Conservation (phyloP, 2,113 vertebrate species). For the Austrofundulus limnaeus region DNA sequence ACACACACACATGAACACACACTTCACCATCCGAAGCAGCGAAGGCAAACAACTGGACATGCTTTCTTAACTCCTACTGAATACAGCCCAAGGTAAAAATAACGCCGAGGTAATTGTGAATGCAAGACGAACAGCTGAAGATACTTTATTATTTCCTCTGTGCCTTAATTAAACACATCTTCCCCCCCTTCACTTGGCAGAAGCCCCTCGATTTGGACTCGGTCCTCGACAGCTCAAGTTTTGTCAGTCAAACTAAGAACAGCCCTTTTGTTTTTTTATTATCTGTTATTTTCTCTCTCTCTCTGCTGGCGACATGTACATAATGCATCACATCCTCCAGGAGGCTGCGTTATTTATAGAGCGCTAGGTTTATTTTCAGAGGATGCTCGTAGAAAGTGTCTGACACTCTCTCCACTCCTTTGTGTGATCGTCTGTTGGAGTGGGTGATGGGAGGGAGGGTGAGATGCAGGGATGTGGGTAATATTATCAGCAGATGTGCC, state of each 20-base stretch:
- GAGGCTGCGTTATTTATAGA: constrained; percentile 70
- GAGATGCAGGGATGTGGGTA: constrained; percentile 25
- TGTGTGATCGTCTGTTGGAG: constrained; percentile 64
- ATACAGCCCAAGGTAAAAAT: constrained; percentile 37
- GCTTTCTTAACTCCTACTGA: constrained; percentile 41
- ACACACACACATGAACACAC: constrained; percentile 12
- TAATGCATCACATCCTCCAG: constrained; percentile 67
- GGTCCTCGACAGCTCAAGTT: constrained; percentile 31
- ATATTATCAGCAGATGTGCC: constrained; percentile 70
- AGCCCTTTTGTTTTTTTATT: constrained; percentile 28
- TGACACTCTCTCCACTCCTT: constrained; percentile 35
- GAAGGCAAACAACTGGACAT: constrained; percentile 43
- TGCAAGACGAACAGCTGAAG: constrained; percentile 21
- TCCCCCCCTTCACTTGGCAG: constrained; percentile 27
- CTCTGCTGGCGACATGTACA: constrained; percentile 56
- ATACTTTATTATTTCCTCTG: constrained; percentile 28
- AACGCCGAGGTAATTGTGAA: constrained; percentile 42
- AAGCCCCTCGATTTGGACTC: not conserved
- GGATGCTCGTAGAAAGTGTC: constrained; percentile 55
- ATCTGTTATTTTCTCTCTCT: not conserved
- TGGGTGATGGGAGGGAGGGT: constrained; percentile 5
- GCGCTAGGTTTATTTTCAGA: constrained; percentile 68
- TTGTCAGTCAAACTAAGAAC: constrained; percentile 44
- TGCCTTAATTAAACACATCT: constrained; percentile 42
- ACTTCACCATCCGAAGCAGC: constrained; percentile 26